Conservation (phyloP, 2,797 vertebrate species). For the Harpagifer antarcticus region DNA sequence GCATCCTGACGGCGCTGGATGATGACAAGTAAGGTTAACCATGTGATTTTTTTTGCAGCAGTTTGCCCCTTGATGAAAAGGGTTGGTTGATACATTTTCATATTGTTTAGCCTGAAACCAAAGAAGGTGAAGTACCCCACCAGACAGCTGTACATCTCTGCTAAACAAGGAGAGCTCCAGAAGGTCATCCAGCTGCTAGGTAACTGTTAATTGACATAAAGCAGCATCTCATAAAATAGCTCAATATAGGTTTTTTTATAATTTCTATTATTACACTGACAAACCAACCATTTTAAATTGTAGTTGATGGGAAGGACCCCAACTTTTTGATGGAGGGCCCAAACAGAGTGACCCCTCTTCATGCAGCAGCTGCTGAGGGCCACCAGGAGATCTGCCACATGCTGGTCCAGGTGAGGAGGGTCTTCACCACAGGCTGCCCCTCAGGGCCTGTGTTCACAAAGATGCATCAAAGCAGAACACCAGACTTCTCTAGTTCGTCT, state of each 20-base stretch:
- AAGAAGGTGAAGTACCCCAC: constrained; percentile 93
- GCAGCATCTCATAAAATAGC: neutral
- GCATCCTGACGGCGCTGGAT: constrained; percentile 91
- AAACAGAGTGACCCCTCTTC: constrained; percentile 90
- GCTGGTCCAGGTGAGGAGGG: constrained; percentile 90
- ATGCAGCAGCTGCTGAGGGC: constrained; percentile 92
- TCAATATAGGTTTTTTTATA: neutral
- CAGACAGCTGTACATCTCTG: constrained; percentile 94
- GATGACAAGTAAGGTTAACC: constrained; percentile 90
- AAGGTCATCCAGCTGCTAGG: constrained; percentile 95
- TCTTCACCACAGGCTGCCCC: neutral
- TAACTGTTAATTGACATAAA: constrained; percentile 66
- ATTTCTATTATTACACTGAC: neutral
- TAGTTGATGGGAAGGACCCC: constrained; percentile 97
- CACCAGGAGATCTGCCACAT: constrained; percentile 97
- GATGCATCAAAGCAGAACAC: no score
- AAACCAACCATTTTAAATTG: constrained; percentile 2
- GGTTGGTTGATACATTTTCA: constrained; percentile 5
- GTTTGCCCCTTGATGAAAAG: neutral
- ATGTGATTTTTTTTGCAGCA: constrained; percentile 6
- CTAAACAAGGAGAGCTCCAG: constrained; percentile 95
- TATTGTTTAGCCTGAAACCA: constrained; percentile 83
- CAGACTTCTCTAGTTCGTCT: no score
- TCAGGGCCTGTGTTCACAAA: neutral
- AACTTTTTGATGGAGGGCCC: constrained; percentile 95